phyloP scores from a whole-genome alignment of 2,797 vertebrate species.

The Loris lydekkerianus region DNA sequence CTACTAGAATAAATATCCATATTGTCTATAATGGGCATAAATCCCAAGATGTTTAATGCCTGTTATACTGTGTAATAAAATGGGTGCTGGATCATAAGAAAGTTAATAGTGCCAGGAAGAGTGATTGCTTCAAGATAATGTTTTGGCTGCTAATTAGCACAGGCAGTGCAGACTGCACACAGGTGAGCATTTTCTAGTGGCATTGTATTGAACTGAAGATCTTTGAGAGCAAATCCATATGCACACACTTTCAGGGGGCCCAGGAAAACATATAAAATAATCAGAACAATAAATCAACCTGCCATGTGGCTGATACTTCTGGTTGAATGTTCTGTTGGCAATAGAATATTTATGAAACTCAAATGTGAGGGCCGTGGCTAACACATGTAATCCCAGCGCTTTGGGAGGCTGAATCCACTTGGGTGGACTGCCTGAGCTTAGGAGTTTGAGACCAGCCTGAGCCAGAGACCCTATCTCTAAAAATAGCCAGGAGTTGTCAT shows the following conservation, averaged over 20 bases:
- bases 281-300: not conserved
- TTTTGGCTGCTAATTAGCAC: not conserved
- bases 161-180: accelerated
- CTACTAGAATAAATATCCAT: conserved; percentile 26
- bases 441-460: no score
- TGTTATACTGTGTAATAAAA: not conserved
- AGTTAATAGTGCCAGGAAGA: not conserved
- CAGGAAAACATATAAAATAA: not conserved
- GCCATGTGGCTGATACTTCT: not conserved
- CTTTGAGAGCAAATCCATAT: not conserved
- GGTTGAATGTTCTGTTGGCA: not conserved
- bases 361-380: not conserved
- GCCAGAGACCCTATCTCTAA: no score
- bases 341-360: not conserved
- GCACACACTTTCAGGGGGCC: not conserved
- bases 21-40: not conserved
- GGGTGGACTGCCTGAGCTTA: no score
- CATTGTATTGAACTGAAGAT: accelerated
- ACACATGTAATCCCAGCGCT: no score
- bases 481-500: no score
- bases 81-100: not conserved
- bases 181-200: accelerated
- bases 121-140: not conserved
- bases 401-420: no score
- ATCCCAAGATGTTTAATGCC: not conserved